Conservation (phyloP, 2,888 invertebrate genomes). For the Latrodectus elegans region DNA sequence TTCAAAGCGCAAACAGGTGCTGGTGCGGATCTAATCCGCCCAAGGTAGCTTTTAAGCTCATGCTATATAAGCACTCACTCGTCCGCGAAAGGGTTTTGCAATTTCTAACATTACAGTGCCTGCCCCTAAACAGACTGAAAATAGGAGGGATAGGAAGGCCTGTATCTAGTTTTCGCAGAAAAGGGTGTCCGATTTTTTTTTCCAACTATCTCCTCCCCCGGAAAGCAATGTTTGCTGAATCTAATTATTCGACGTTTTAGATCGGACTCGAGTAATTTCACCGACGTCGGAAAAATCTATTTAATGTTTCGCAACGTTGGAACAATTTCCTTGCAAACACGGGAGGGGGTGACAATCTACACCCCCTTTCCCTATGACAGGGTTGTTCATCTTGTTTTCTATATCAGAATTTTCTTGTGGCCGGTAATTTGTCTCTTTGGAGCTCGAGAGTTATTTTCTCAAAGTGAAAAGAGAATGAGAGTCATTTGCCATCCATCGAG, state of each 20-base stretch:
- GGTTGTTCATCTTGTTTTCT: neutral
- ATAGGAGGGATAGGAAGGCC: neutral
- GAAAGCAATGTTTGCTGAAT: slow-evolving; percentile 49
- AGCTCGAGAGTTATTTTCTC: slow-evolving; percentile 20
- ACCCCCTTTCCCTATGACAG: too few species aligned
- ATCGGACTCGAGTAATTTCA: slow-evolving; percentile 51
- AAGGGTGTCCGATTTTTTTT: too few species aligned
- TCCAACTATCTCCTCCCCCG: too few species aligned
- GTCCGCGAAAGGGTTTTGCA: slow-evolving; percentile 3
- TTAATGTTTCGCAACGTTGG: slow-evolving; percentile 42
- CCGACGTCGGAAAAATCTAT: slow-evolving; percentile 48
- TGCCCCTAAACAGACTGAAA: neutral
- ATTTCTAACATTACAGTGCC: neutral
- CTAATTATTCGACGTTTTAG: slow-evolving; percentile 65
- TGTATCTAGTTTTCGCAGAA: too few species aligned
- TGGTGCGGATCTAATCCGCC: neutral
- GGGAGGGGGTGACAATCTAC: neutral
- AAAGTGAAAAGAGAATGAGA: too few species aligned
- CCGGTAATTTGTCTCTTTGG: slow-evolving; percentile 51
- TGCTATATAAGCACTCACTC: neutral
- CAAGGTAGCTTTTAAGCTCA: neutral
- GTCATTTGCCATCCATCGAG: too few species aligned
- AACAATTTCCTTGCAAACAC: slow-evolving; percentile 16
- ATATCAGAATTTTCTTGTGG: slow-evolving; percentile 23
- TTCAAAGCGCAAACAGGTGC: neutral